Percentiles rank a stretch among this genome's conserved stretches.
Conservation (phyloP, 2,797 vertebrate genomes). For the Bovichtus variegatus region DNA sequence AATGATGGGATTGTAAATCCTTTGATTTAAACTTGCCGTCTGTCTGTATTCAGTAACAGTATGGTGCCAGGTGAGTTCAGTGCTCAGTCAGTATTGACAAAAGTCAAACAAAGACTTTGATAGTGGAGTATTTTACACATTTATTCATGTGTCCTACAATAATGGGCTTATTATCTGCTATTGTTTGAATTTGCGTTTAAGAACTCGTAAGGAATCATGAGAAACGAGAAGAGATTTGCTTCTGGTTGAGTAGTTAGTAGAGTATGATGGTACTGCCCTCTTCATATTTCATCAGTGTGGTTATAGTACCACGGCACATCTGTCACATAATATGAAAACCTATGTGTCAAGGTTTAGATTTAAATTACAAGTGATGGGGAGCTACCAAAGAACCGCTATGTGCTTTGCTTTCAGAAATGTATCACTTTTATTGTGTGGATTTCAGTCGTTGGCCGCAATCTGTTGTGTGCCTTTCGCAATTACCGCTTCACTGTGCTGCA, state of each 20-base stretch:
- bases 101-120: neutral
- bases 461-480: conserved; percentile 20
- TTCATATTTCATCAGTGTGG: neutral
- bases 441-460: neutral
- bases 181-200: neutral
- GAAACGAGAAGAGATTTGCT: neutral
- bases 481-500: conserved; percentile 21
- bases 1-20: neutral
- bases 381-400: conserved; percentile 43
- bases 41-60: neutral
- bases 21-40: neutral
- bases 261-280: conserved; percentile 11
- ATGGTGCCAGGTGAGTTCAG: neutral
- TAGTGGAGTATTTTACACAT: neutral
- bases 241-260: neutral
- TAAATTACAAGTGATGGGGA: conserved; percentile 5
- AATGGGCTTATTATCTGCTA: neutral
- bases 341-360: neutral
- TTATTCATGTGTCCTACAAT: neutral
- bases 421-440: conserved; percentile 17
- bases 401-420: conserved; percentile 39
- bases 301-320: neutral
- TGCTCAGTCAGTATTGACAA: neutral
- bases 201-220: neutral
- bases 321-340: neutral